These are phyloP conservation scores for Lordiphosa fenestrarum DNA, from an alignment of 2,888 invertebrate species.

Conservation along the genomic window DNA sequence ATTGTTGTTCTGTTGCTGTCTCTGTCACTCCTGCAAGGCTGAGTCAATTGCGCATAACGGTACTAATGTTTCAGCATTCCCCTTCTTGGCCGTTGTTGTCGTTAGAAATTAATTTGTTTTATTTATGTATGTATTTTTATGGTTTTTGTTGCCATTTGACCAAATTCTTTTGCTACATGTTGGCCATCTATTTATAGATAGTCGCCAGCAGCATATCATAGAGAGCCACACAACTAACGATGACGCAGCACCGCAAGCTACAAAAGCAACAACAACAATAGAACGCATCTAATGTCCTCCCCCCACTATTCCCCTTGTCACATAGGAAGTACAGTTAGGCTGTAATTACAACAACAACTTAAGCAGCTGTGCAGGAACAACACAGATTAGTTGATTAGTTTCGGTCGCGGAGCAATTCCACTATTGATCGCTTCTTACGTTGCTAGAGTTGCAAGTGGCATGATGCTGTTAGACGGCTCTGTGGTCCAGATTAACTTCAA, in stretches of 20 bases:
- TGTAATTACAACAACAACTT: slow-evolving; percentile 8
- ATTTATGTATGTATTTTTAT: slow-evolving; percentile 22
- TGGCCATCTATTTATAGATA: slow-evolving; percentile 58
- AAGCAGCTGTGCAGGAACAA: background rate
- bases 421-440: slow-evolving; percentile 17
- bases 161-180: slow-evolving; percentile 54
- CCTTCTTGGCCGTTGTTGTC: slow-evolving; percentile 20
- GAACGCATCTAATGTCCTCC: slow-evolving; percentile 11
- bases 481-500: too few species aligned
- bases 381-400: slow-evolving; percentile 20
- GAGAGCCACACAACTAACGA: slow-evolving; percentile 4
- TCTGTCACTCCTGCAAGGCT: slow-evolving; percentile 7
- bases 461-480: too few species aligned
- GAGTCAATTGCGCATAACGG: slow-evolving; percentile 53
- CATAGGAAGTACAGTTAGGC: slow-evolving; percentile 7
- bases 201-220: slow-evolving; percentile 37
- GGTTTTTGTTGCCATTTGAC: slow-evolving; percentile 48
- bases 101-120: slow-evolving; percentile 31
- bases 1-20: slow-evolving; percentile 2
- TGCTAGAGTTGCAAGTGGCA: background rate
- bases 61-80: slow-evolving; percentile 30
- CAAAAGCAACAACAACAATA: slow-evolving; percentile 15
- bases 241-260: slow-evolving; percentile 15
- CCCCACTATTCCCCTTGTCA: too few species aligned
- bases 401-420: slow-evolving; percentile 26